phyloP scores from a whole-genome alignment of 2,113 vertebrate species.

The Dolichotis patagonum region DNA sequence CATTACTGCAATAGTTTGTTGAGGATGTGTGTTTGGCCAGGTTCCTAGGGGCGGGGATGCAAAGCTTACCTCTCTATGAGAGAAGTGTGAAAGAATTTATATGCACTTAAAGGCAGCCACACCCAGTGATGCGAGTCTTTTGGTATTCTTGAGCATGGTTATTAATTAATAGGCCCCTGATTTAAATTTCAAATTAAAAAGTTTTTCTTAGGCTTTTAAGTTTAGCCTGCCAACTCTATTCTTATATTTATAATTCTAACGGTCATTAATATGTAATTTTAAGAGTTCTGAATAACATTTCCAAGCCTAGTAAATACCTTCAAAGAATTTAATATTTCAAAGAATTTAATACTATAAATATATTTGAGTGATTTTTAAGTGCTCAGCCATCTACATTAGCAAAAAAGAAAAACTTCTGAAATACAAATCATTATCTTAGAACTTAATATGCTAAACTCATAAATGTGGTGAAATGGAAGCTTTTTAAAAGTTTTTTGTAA shows the following conservation, averaged over 20 bases:
- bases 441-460: conserved; percentile 52
- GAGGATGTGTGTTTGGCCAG: conserved; percentile 6
- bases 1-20: not conserved
- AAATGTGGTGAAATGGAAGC: not conserved
- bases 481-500: not conserved
- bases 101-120: not conserved
- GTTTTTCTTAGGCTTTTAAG: conserved; percentile 38
- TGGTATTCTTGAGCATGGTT: not conserved
- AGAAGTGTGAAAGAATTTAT: conserved; percentile 25
- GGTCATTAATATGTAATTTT: conserved; percentile 1
- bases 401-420: conserved; percentile 24
- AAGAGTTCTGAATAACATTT: not conserved
- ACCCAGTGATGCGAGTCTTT: not conserved
- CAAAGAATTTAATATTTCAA: conserved; percentile 28
- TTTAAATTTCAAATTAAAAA: conserved; percentile 3
- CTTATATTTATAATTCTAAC: not conserved
- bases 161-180: not conserved
- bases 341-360: not conserved
- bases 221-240: not conserved
- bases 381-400: not conserved
- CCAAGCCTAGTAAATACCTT: conserved; percentile 2
- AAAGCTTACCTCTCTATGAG: not conserved
- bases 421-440: conserved; percentile 18
- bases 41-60: not conserved
- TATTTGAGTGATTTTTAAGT: conserved; percentile 33